Conservation (phyloP, 1,140 invertebrate genomes). For the Frieseomelitta varia region DNA sequence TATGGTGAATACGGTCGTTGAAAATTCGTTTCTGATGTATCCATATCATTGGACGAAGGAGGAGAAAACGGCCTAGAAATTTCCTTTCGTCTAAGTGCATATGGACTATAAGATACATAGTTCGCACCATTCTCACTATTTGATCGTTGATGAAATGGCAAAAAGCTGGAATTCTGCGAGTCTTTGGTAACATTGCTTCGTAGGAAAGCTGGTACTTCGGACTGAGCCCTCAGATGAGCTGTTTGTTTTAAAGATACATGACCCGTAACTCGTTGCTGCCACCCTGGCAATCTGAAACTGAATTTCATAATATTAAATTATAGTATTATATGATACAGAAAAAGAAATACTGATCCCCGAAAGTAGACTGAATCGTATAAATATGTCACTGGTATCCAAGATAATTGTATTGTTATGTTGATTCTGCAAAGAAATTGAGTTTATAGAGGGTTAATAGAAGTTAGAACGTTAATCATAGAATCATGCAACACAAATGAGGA, state of each 20-base stretch:
- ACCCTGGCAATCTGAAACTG: slow-evolving; percentile 74
- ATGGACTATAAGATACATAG: slow-evolving; percentile 79
- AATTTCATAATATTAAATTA: slow-evolving; percentile 26
- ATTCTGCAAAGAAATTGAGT: slow-evolving; percentile 60
- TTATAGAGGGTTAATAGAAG: slow-evolving; percentile 73
- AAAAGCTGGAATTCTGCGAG: slow-evolving; percentile 68
- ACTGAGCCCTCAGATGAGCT: slow-evolving; percentile 71
- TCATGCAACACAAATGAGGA: slow-evolving; percentile 72
- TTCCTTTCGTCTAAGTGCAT: slow-evolving; percentile 75
- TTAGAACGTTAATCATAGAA: slow-evolving; percentile 74
- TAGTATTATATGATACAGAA: neutral
- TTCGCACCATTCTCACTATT: slow-evolving; percentile 75
- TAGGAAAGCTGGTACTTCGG: slow-evolving; percentile 70
- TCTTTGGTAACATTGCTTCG: slow-evolving; percentile 72
- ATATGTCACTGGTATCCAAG: slow-evolving; percentile 35
- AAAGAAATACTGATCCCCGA: neutral
- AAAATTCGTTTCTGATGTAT: slow-evolving; percentile 54
- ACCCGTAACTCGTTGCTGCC: slow-evolving; percentile 70
- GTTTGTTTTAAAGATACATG: slow-evolving; percentile 79
- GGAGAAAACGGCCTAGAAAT: slow-evolving; percentile 75
- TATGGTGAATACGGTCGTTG: slow-evolving; percentile 72
- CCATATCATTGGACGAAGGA: slow-evolving; percentile 58
- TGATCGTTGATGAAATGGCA: slow-evolving; percentile 72
- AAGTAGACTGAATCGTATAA: slow-evolving; percentile 28
- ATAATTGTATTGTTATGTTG: slow-evolving; percentile 47